Conservation (phyloP, 2,888 invertebrate species). For the Choreutis nemorana region DNA sequence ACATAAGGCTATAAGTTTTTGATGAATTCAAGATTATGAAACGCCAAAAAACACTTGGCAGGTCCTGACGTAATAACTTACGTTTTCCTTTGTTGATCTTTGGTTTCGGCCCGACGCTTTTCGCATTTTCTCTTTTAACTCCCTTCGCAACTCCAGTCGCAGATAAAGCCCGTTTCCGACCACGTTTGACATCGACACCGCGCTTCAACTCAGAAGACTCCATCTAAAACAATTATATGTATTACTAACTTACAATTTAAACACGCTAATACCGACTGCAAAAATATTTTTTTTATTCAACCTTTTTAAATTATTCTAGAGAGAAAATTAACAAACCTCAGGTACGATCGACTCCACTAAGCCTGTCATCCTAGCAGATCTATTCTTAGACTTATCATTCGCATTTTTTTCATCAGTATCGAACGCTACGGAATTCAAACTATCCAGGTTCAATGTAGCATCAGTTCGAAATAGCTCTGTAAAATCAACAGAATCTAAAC, state of each 20-base stretch:
- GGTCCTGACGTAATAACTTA: no score
- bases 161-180: conserved; percentile 42
- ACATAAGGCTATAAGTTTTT: no score
- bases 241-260: conserved; percentile 7
- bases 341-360: conserved; percentile 18
- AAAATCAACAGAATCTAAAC: conserved; percentile 30
- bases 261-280: conserved; percentile 4
- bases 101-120: conserved; percentile 24
- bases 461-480: conserved; percentile 31
- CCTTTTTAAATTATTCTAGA: no score
- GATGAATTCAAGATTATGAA: no score
- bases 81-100: conserved; percentile 32
- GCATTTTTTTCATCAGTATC: conserved; percentile 20
- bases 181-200: conserved; percentile 31
- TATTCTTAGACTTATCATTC: conserved; percentile 23
- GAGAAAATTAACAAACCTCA: conserved; percentile 16
- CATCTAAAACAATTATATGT: conserved; percentile 16
- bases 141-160: conserved; percentile 31
- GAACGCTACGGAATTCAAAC: conserved; percentile 16
- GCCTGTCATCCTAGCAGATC: conserved; percentile 22
- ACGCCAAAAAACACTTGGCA: no score
- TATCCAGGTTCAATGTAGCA: conserved; percentile 25
- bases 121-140: conserved; percentile 19
- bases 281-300: no score
- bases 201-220: conserved; percentile 19